Evolutionary conservation across 2,113 vertebrate species (phyloP), one percentile per base, ranked within the genome.

Genomic region (Halichoeres trimaculatus): DNA sequence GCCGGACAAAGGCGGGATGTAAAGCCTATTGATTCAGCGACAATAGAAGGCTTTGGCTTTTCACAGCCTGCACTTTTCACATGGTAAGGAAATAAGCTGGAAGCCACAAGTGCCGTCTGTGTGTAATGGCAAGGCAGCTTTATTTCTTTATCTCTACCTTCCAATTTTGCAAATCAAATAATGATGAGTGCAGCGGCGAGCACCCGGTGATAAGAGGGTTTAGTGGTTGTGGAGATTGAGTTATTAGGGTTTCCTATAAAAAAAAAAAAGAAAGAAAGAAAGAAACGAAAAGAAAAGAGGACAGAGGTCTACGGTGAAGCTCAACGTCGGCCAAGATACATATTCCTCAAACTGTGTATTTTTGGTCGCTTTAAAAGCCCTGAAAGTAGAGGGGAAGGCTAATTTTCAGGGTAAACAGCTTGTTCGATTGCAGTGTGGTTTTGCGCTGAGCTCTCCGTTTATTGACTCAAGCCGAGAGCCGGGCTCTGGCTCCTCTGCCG

Each of bases 331-430:
- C 85, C 86, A 85, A 87, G 63, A 88, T 78, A 84, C 82, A 88
- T 84, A 88, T 88, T 88, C 76, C 81, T 75, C 6, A 34, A 73
- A 70, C 76, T 80, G 83, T 85, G 78, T 86, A 85, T 84, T 89
- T 88, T 88, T 85, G 88, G 85, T 88, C 16, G 70, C 84, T 83
- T 85, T 89, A 85, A 90, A 89, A 91, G 82, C 81, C 85, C 81
- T 78, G 40, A 85, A 91, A 88, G 83, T 90, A 87, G 52, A 84
- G 85, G 85, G 85, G 85, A 84, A 70, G 86, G 81, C 89, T 89
- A 86, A 91, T 92, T 90, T 83, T 89, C 72, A 79, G 87, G 83
- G 85, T 86, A 91, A 91, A 91, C 85, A 86, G 84, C 84, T 88
- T 85, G 91, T 85, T 89, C 82, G 82, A 86, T 89, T 78, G 89